phyloP scores from a whole-genome alignment of 2,888 invertebrate species.

The Branchipolynoe longqiensis region DNA sequence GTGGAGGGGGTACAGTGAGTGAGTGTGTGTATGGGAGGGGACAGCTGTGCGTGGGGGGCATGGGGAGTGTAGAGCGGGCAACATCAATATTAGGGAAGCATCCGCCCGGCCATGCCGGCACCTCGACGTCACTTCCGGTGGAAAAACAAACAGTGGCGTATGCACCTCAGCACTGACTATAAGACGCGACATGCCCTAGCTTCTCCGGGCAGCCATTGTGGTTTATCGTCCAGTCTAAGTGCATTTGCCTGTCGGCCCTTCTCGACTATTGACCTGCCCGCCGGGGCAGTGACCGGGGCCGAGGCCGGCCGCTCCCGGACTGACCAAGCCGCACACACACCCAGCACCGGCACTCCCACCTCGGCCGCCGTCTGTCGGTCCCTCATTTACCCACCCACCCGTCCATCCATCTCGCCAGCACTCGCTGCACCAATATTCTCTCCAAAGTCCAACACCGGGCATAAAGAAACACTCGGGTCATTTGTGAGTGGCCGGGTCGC shows the following conservation, averaged over 20 bases:
- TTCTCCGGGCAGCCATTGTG: constrained; percentile 49
- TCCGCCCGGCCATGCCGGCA: background rate
- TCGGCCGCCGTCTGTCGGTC: too few species aligned
- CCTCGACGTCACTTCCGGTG: constrained; percentile 32
- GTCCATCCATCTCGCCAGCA: too few species aligned
- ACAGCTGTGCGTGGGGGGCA: background rate
- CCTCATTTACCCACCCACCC: too few species aligned
- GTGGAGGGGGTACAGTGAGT: too few species aligned
- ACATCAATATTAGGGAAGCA: background rate
- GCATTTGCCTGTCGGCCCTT: constrained; percentile 54
- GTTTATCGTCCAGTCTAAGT: constrained; percentile 53
- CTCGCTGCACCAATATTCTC: constrained; percentile 48
- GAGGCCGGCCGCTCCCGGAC: constrained; percentile 47
- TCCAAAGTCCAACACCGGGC: constrained; percentile 28
- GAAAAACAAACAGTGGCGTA: constrained; percentile 48
- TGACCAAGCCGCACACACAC: constrained; percentile 44
- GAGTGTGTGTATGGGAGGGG: too few species aligned
- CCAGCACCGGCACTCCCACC: too few species aligned
- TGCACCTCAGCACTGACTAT: constrained; percentile 46
- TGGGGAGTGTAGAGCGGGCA: background rate
- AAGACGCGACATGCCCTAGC: constrained; percentile 44
- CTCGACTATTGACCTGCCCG: constrained; percentile 51
- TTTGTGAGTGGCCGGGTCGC: background rate
- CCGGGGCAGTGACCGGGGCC: too few species aligned
- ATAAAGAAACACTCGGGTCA: constrained; percentile 54